A percentile compares a stretch with the other conserved stretches of the same genome.
Conservation (phyloP, 2,113 vertebrate species). For the Canis aureus region DNA sequence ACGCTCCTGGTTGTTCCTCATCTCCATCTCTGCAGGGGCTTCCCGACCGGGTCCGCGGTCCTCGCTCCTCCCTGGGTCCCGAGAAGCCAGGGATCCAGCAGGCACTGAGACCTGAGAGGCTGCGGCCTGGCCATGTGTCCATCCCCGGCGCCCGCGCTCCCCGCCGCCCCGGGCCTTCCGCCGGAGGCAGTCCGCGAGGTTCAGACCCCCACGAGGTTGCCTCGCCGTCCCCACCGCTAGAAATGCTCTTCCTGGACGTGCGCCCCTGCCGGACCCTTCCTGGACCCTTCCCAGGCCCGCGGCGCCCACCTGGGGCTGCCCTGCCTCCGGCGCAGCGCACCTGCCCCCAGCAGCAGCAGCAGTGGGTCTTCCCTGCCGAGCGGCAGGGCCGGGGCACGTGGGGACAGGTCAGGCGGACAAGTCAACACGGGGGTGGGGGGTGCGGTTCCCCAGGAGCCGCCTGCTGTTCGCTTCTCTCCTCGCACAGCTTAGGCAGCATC, state of each 20-base stretch:
- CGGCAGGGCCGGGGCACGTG: fast-evolving
- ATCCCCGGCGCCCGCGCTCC: no score
- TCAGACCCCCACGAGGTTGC: neutral
- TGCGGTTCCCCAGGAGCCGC: neutral
- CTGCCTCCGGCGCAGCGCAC: neutral
- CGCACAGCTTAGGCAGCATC: neutral
- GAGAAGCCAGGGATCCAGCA: neutral
- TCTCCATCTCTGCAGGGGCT: neutral
- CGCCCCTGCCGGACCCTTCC: neutral
- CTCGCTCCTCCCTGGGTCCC: neutral
- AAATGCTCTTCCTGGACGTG: neutral
- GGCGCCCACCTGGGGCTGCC: neutral
- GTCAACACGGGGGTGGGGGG: no score
- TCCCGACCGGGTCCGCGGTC: conserved; percentile 51
- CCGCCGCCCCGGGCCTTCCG: no score
- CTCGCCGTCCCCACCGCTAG: no score
- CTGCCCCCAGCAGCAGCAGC: neutral
- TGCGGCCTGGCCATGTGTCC: no score
- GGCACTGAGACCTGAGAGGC: neutral
- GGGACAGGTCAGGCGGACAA: neutral
- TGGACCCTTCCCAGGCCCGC: neutral
- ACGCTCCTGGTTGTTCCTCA: neutral
- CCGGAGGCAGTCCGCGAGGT: neutral
- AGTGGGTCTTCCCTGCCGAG: neutral
- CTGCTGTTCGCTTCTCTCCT: neutral